Base-by-base conservation (phyloP, 2,113 vertebrate species). In the Albula glossodonta region DNA sequence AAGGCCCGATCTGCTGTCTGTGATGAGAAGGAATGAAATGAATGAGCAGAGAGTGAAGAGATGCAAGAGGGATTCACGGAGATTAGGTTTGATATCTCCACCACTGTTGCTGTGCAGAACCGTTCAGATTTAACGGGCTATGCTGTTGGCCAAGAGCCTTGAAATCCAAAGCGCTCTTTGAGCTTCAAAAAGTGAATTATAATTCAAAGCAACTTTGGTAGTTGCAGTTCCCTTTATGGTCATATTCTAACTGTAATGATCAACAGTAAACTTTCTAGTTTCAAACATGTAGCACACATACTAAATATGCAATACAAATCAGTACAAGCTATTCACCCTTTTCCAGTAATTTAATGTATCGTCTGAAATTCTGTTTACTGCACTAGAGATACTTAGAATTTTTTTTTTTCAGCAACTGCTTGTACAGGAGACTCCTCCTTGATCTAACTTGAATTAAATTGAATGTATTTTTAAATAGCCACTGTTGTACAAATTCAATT, bases 401-500 rank as follows among this genome's bases (percentile, higher is more conserved):
- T 70, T 66, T 5, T 5, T 48, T 84, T 85, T 60, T 31, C 31
- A 60, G 31, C 8, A 50, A 63, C 60, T 9, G 49, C 56, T 15
- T 78, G 3, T 11, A 74, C 66, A 74, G 48, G 9, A 80, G 17
- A 25, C 12, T 66, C 22, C 22, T 4, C 41, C 4, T 77, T 10
- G 78, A 2, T 80, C 52, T 60, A 3, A 10, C 66, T 57, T 17
- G 31, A 79, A 78, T 78, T 11, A 85, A 85, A 85, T 7, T 84
- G 5, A 84, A 83, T 83, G 63, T 51, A 51, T 56, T 84, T 78
- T n/a, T 17, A 56, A 84, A 84, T 52, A n/a, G 51, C 9, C 13
- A 83, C 82, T 63, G 12, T 48, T 0, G 53, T 56, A 22, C 11
- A 22, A 50, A 66, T 70, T 52, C 51, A 78, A 79, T 82, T 56